phyloP scores from a whole-genome alignment of 2,888 invertebrate species.

The Eremobia ochroleuca region DNA sequence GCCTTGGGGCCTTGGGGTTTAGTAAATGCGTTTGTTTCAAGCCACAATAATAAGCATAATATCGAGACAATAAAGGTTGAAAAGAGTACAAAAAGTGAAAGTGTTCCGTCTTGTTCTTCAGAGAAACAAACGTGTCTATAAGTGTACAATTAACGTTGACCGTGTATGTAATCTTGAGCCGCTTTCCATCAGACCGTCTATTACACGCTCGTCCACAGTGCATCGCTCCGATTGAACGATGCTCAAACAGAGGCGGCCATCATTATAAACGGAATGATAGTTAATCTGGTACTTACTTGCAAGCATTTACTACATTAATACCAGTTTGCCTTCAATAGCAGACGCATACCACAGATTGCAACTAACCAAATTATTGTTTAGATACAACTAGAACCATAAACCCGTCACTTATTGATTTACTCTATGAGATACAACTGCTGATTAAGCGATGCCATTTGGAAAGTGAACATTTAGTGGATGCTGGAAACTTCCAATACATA shows the following conservation, averaged over 20 bases:
- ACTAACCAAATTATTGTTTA: slow-evolving; percentile 44
- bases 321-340: slow-evolving; percentile 65
- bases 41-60: not conserved
- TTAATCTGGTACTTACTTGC: slow-evolving; percentile 57
- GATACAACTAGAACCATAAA: slow-evolving; percentile 37
- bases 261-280: slow-evolving; percentile 52
- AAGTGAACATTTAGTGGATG: slow-evolving; percentile 24
- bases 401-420: slow-evolving; percentile 50
- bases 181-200: slow-evolving; percentile 68
- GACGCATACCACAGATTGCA: slow-evolving; percentile 49
- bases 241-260: slow-evolving; percentile 56
- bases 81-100: slow-evolving; percentile 62
- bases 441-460: slow-evolving; percentile 36
- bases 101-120: slow-evolving; percentile 50
- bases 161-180: slow-evolving; percentile 63
- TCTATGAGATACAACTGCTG: slow-evolving; percentile 36
- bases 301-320: slow-evolving; percentile 54
- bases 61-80: slow-evolving; percentile 24
- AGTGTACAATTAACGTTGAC: slow-evolving; percentile 64
- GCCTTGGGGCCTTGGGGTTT: too few species aligned
- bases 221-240: slow-evolving; percentile 56
- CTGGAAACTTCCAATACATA: slow-evolving; percentile 54
- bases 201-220: slow-evolving; percentile 62
- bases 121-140: slow-evolving; percentile 61
- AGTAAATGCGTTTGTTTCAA: not conserved